A percentile compares a stretch with the other conserved stretches of the same genome.
phyloP scores from a whole-genome alignment of 2,113 vertebrate genomes.

The Carassius carassius region DNA sequence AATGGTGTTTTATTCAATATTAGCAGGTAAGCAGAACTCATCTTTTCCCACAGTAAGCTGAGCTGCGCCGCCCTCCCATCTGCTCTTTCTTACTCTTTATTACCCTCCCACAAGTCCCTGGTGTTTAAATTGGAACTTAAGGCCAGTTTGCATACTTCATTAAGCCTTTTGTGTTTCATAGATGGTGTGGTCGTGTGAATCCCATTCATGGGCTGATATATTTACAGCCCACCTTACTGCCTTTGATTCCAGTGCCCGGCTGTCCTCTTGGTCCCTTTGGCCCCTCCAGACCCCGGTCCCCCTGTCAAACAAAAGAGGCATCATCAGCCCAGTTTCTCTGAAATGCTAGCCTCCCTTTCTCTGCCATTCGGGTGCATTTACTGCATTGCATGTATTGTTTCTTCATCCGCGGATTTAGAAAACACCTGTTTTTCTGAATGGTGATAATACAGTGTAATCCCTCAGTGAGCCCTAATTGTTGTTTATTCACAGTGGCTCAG shows the following conservation, averaged over 20 bases:
- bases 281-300: conserved; percentile 83
- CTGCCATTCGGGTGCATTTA: conserved; percentile 42
- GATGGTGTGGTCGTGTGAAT: conserved; percentile 52
- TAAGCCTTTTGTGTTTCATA: conserved; percentile 61
- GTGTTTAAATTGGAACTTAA: conserved; percentile 52
- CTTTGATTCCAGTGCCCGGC: conserved; percentile 84
- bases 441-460: not conserved
- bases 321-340: conserved; percentile 38
- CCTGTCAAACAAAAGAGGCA: conserved; percentile 71
- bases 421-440: not conserved
- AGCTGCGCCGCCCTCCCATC: conserved; percentile 41
- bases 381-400: conserved; percentile 62
- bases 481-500: not conserved
- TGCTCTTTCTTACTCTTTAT: conserved; percentile 30
- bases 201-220: conserved; percentile 54
- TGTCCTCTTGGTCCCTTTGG: conserved; percentile 81
- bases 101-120: not conserved
- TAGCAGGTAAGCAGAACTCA: conserved; percentile 4
- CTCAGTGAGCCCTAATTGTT: not conserved
- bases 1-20: not conserved
- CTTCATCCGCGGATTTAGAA: conserved; percentile 15
- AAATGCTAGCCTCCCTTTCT: conserved; percentile 39
- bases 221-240: conserved; percentile 84
- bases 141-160: conserved; percentile 63
- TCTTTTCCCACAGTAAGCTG: conserved; percentile 52